Evolutionary conservation across 2,113 vertebrate genomes (phyloP).

Genomic region (Anoplopoma fimbria): DNA sequence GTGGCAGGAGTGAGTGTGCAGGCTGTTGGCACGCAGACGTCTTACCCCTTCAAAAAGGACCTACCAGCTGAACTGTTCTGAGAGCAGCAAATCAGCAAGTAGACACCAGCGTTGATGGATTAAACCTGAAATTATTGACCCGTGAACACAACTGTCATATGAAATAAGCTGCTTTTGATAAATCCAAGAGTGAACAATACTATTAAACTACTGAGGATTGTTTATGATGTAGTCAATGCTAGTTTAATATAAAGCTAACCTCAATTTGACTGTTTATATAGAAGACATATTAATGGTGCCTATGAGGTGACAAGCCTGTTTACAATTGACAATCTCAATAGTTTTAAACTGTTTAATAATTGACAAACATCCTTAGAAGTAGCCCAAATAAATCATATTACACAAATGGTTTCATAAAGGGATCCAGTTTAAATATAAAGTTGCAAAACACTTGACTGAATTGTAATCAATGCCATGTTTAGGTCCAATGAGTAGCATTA

Average conservation of each 20-base stretch:
- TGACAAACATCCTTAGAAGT: not conserved
- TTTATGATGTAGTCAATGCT: not conserved
- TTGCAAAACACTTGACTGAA: not conserved
- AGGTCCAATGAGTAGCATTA: not conserved
- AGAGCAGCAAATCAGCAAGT: not conserved
- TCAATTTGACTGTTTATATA: not conserved
- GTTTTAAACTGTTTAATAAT: not conserved
- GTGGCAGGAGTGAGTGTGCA: conserved; percentile 90
- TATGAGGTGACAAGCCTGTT: not conserved
- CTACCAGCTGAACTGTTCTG: conserved; percentile 88
- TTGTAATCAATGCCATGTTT: not conserved
- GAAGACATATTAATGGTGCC: not conserved
- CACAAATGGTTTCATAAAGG: not conserved
- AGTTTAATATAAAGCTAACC: not conserved
- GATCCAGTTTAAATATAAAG: not conserved
- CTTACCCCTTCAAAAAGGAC: conserved; percentile 88
- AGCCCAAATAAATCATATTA: not conserved
- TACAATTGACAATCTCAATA: not conserved
- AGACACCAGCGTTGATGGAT: not conserved
- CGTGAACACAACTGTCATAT: not conserved
- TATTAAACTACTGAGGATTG: not conserved
- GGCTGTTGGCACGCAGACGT: conserved; percentile 90
- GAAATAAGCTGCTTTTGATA: not conserved
- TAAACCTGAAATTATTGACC: not conserved
- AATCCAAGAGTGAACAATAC: not conserved